Evolutionary conservation across 2,113 vertebrate species (phyloP).

Genomic region (Corythornis vintsioides): DNA sequence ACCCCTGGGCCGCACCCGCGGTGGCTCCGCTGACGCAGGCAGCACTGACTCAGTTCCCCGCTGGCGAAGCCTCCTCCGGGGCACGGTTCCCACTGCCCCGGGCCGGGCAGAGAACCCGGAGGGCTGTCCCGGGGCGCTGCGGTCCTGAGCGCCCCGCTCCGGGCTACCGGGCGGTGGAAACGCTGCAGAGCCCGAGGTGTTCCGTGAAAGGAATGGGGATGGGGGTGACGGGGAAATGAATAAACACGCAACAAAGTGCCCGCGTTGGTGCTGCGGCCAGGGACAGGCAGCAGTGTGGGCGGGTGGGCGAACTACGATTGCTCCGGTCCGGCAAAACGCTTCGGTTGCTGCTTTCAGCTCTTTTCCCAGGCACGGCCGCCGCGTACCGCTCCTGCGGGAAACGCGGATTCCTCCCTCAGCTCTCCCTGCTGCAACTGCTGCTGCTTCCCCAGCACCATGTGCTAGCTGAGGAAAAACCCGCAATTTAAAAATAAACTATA

Average conservation of each 20-base stretch:
- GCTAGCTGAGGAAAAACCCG: not conserved
- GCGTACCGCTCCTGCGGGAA: accelerated
- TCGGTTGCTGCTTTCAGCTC: not conserved
- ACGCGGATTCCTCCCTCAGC: accelerated
- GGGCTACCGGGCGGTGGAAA: not conserved
- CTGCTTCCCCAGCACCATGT: not conserved
- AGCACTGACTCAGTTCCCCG: not conserved
- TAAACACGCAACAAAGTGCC: not conserved
- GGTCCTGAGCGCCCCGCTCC: no score
- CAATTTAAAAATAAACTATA: accelerated
- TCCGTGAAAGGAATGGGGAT: not conserved
- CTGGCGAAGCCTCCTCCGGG: not conserved
- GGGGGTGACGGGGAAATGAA: not conserved
- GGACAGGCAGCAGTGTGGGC: not conserved
- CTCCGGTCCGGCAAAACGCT: accelerated
- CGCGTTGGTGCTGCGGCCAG: not conserved
- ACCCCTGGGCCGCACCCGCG: not conserved
- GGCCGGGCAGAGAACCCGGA: not conserved
- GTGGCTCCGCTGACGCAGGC: not conserved
- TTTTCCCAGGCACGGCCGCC: not conserved
- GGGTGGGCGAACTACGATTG: not conserved
- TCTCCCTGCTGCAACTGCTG: not conserved
- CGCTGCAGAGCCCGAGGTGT: not conserved
- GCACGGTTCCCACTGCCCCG: not conserved
- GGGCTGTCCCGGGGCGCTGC: not conserved